These are phyloP conservation scores for Globia sparganii DNA, from an alignment of 2,888 invertebrate genomes.

Conservation along the genomic window DNA sequence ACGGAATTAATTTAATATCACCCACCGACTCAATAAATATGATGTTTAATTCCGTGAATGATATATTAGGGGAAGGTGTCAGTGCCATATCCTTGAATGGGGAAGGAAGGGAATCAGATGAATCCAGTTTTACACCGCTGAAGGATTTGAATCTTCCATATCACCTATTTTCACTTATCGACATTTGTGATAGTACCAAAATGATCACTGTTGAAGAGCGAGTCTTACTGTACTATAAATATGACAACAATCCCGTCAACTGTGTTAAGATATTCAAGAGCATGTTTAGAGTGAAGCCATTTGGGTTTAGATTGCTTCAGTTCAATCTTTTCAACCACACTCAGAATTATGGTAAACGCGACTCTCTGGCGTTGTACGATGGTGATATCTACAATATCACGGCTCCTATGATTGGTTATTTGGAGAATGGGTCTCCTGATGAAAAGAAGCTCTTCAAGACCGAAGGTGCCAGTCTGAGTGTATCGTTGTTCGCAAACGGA, in stretches of 20 bases:
- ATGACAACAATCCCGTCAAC: slow-evolving; percentile 98
- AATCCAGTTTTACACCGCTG: slow-evolving; percentile 97
- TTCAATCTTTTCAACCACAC: slow-evolving; percentile 98
- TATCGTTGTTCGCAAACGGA: slow-evolving; percentile 98
- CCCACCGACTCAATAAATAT: slow-evolving; percentile 95
- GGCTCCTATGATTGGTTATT: slow-evolving; percentile 92
- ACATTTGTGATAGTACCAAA: slow-evolving; percentile 99
- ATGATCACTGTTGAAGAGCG: slow-evolving; percentile 97
- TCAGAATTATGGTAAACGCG: slow-evolving; percentile 94
- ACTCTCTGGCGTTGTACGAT: slow-evolving; percentile 96
- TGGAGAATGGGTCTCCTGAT: slow-evolving; percentile 93
- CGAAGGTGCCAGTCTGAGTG: slow-evolving; percentile 94
- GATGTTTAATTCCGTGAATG: slow-evolving; percentile 93
- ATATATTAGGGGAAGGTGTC: slow-evolving; percentile 97
- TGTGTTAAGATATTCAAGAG: slow-evolving; percentile 99
- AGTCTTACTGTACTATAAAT: slow-evolving; percentile 98
- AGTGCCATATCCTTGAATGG: slow-evolving; percentile 97
- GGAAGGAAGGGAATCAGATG: slow-evolving; percentile 96
- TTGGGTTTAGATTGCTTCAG: slow-evolving; percentile 97
- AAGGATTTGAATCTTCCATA: slow-evolving; percentile 96
- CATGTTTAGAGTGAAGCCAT: slow-evolving; percentile 95
- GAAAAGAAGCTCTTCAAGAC: slow-evolving; percentile 95
- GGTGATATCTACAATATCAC: slow-evolving; percentile 97
- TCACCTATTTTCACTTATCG: slow-evolving; percentile 97
- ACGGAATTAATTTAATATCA: slow-evolving; percentile 97